Evolutionary conservation across 2,888 invertebrate species (phyloP).

Genomic region (Mactromeris polynyma): DNA sequence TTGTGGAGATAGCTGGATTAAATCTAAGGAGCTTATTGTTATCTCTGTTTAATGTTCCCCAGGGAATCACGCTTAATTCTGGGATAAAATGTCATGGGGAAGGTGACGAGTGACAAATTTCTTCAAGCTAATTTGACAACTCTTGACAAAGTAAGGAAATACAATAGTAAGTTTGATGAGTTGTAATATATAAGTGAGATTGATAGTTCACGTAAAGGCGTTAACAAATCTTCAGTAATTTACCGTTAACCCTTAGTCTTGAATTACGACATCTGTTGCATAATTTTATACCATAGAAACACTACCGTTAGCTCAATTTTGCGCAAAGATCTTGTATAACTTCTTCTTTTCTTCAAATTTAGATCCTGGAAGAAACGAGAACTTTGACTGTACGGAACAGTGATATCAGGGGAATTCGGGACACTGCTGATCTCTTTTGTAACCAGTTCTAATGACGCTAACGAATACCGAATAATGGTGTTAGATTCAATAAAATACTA

Average conservation of each 20-base stretch:
- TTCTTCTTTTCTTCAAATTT: not conserved
- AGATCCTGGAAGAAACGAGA: not conserved
- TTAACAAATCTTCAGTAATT: not conserved
- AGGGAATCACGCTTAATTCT: not conserved
- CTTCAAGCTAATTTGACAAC: not conserved
- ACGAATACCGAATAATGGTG: not conserved
- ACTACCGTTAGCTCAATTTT: not conserved
- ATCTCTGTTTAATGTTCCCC: conserved; percentile 10
- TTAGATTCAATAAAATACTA: not conserved
- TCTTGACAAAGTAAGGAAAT: not conserved
- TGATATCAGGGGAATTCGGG: not conserved
- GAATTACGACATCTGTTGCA: too few species aligned
- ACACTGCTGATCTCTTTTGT: not conserved
- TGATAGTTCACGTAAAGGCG: not conserved
- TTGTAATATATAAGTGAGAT: not conserved
- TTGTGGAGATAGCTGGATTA: conserved; percentile 3
- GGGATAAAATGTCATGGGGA: not conserved
- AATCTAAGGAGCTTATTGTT: not conserved
- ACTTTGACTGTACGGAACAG: not conserved
- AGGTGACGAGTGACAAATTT: not conserved
- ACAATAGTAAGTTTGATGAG: not conserved
- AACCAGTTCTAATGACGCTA: not conserved
- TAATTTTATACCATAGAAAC: not conserved
- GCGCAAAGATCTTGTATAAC: not conserved
- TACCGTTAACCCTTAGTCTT: not conserved